phyloP scores from a whole-genome alignment of 2,888 invertebrate genomes.

The Apodemia duryi region DNA sequence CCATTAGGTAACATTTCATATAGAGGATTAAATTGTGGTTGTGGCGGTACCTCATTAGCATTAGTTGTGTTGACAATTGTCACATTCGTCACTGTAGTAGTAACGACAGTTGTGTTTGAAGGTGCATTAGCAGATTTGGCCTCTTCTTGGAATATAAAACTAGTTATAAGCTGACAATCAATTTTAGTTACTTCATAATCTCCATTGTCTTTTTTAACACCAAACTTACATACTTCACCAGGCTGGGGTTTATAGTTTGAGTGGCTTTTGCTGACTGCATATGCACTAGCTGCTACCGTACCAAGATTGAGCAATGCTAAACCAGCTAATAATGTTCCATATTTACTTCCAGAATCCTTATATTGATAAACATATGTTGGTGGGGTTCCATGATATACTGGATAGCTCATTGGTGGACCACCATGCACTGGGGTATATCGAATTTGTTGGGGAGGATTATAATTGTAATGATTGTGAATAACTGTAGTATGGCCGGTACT shows the following conservation, averaged over 20 bases:
- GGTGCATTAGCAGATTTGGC: conserved; percentile 37
- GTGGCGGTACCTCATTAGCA: conserved; percentile 32
- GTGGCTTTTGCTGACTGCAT: conserved; percentile 41
- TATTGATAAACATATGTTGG: conserved; percentile 65
- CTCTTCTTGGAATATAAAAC: conserved; percentile 56
- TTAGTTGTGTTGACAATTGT: conserved; percentile 52
- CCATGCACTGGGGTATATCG: conserved; percentile 52
- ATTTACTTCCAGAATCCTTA: conserved; percentile 65
- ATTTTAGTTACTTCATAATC: conserved; percentile 68
- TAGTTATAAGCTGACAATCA: conserved; percentile 61
- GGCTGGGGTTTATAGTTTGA: conserved; percentile 48
- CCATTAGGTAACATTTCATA: conserved; percentile 58
- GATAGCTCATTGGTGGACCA: conserved; percentile 48
- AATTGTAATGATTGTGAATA: conserved; percentile 56
- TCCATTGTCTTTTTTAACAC: conserved; percentile 59
- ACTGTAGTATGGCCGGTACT: conserved; percentile 42
- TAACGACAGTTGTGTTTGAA: conserved; percentile 47
- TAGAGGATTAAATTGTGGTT: conserved; percentile 34
- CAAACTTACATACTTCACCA: conserved; percentile 65
- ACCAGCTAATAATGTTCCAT: conserved; percentile 61
- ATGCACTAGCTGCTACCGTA: conserved; percentile 51
- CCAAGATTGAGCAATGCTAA: conserved; percentile 64
- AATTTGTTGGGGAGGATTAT: conserved; percentile 61
- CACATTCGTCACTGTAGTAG: conserved; percentile 57
- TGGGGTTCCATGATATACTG: conserved; percentile 59